Percentiles rank a stretch among this genome's conserved stretches.
phyloP scores from a whole-genome alignment of 2,797 vertebrate genomes.

The Momotus momota region DNA sequence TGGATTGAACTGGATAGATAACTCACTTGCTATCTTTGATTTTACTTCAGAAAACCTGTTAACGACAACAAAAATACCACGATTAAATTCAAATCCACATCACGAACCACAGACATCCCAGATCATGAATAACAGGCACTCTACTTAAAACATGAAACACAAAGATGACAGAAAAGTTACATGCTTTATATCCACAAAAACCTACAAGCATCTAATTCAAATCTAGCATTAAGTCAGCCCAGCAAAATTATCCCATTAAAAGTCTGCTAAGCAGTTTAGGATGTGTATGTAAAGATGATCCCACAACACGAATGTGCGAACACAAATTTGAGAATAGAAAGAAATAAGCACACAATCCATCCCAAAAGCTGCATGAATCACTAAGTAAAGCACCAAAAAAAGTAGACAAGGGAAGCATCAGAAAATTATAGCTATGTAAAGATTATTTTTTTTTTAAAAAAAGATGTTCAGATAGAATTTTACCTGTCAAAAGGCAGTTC shows the following conservation, averaged over 20 bases:
- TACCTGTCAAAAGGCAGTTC: constrained; percentile 99
- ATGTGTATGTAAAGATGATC: constrained; percentile 52
- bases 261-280: constrained; percentile 63
- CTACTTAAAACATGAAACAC: constrained; percentile 35
- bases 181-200: constrained; percentile 2
- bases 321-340: constrained; percentile 49
- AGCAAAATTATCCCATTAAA: constrained; percentile 65
- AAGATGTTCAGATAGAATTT: constrained; percentile 64
- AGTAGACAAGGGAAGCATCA: constrained; percentile 14
- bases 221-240: constrained; percentile 57
- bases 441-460: not conserved
- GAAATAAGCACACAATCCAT: constrained; percentile 50
- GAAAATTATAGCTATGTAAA: not conserved
- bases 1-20: constrained; percentile 16
- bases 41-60: constrained; percentile 98
- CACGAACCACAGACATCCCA: constrained; percentile 12
- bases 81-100: constrained; percentile 48
- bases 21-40: constrained; percentile 99
- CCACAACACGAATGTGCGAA: not conserved
- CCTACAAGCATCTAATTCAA: constrained; percentile 55
- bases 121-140: not conserved
- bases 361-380: not conserved
- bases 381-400: not conserved
- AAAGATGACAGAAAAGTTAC: constrained; percentile 36
- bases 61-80: constrained; percentile 45